Evolutionary conservation across 2,888 invertebrate species (phyloP).

Genomic region (Acleris sparsana): DNA sequence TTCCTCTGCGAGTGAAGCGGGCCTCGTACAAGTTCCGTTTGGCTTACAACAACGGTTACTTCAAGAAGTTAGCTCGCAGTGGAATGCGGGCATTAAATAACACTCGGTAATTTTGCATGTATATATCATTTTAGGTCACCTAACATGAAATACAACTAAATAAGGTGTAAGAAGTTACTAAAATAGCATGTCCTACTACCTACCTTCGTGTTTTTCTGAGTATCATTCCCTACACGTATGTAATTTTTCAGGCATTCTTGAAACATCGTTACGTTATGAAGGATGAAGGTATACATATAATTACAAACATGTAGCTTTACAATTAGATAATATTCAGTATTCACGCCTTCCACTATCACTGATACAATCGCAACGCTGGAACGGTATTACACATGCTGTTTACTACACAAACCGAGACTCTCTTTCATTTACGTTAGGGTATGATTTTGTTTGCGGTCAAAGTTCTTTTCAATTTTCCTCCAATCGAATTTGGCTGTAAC

Average conservation of each 20-base stretch:
- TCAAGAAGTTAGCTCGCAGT: too few relatives aligned
- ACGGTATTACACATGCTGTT: conserved; percentile 46
- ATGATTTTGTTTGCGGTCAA: conserved; percentile 49
- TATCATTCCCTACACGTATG: neutral
- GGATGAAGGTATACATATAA: neutral
- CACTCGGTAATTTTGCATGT: too few relatives aligned
- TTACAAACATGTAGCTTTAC: conserved; percentile 49
- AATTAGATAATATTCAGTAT: conserved; percentile 79
- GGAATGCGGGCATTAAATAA: too few relatives aligned
- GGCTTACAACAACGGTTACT: too few relatives aligned
- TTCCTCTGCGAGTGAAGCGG: too few relatives aligned
- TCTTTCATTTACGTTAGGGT: conserved; percentile 49
- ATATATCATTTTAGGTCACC: too few relatives aligned
- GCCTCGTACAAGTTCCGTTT: too few relatives aligned
- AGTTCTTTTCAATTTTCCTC: conserved; percentile 81
- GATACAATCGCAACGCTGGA: conserved; percentile 54
- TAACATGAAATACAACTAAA: too few relatives aligned
- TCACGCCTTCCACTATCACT: conserved; percentile 77
- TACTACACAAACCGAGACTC: conserved; percentile 48
- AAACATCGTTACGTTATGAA: neutral
- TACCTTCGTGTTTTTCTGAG: too few relatives aligned
- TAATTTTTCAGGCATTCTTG: neutral
- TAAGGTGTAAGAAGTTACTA: too few relatives aligned
- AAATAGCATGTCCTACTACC: too few relatives aligned
- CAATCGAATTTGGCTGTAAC: conserved; percentile 82